Conservation (phyloP, 2,888 invertebrate species). For the Drosophila yooni region DNA sequence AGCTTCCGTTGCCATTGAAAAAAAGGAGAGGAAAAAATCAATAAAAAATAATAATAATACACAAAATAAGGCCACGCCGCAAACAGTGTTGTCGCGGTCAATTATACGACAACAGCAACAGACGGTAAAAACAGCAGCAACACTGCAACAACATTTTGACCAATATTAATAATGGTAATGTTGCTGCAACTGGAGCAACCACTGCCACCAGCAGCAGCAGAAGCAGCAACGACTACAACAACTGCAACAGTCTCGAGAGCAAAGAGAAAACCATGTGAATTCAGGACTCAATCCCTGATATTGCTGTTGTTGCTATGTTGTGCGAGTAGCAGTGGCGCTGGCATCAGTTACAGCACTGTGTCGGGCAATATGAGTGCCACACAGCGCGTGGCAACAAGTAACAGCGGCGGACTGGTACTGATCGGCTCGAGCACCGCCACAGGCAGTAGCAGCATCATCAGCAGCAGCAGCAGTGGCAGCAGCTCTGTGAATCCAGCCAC, state of each 20-base stretch:
- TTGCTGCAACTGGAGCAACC: conserved; percentile 82
- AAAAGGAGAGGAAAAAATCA: conserved; percentile 33
- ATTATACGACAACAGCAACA: conserved; percentile 47
- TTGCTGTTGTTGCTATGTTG: conserved; percentile 69
- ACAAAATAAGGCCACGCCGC: conserved; percentile 55
- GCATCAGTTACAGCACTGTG: conserved; percentile 59
- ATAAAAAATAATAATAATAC: conserved; percentile 11
- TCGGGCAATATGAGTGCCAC: conserved; percentile 58
- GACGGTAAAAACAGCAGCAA: conserved; percentile 28
- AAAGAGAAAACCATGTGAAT: conserved; percentile 52
- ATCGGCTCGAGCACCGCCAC: conserved; percentile 68
- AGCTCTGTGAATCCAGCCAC: conserved; percentile 37
- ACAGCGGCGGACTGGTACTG: conserved; percentile 67
- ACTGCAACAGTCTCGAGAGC: conserved; percentile 45
- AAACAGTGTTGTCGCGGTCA: conserved; percentile 67
- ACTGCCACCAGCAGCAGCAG: conserved; percentile 63
- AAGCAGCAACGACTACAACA: conserved; percentile 50
- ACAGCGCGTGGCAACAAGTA: conserved; percentile 54
- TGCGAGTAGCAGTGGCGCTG: conserved; percentile 68
- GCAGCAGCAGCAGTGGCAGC: conserved; percentile 19
- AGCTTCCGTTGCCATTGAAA: conserved; percentile 37
- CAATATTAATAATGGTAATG: conserved; percentile 84
- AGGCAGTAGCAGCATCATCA: conserved; percentile 22
- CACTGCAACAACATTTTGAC: conserved; percentile 66
- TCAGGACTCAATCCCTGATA: conserved; percentile 25